Evolutionary conservation across 2,797 vertebrate species (phyloP).

Genomic region (Rallus crepitans): DNA sequence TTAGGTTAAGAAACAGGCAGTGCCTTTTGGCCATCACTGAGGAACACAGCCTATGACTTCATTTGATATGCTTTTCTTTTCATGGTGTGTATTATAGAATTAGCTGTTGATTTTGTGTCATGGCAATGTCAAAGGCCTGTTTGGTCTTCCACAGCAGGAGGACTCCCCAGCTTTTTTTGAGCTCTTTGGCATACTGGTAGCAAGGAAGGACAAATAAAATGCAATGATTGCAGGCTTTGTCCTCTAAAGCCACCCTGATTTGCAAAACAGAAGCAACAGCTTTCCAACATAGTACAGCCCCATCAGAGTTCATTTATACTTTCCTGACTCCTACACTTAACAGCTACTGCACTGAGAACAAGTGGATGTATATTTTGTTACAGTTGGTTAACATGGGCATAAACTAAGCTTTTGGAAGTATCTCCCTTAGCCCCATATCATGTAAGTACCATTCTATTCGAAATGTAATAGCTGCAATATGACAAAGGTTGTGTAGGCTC

Average conservation of each 20-base stretch:
- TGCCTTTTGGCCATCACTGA: neutral
- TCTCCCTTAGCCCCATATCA: neutral
- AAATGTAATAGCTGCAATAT: neutral
- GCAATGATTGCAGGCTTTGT: neutral
- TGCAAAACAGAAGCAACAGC: neutral
- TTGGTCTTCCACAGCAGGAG: neutral
- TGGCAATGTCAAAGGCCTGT: neutral
- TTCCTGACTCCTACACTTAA: neutral
- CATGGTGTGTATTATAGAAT: neutral
- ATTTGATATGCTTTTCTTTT: neutral
- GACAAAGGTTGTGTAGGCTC: neutral
- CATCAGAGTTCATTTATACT: neutral
- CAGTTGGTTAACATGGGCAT: neutral
- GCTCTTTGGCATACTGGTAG: neutral
- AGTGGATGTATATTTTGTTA: neutral
- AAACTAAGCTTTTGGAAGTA: neutral
- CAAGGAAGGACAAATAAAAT: neutral
- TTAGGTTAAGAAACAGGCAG: neutral
- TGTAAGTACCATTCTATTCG: neutral
- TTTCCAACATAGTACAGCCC: neutral
- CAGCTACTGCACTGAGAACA: neutral
- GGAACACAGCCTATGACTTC: neutral
- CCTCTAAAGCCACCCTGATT: neutral
- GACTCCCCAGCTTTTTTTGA: neutral
- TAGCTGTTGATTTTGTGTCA: neutral